A percentile compares a stretch with the other conserved stretches of the same genome.
Evolutionary conservation across 2,888 invertebrate genomes (phyloP).

Genomic region (Parochlus steinenii): DNA sequence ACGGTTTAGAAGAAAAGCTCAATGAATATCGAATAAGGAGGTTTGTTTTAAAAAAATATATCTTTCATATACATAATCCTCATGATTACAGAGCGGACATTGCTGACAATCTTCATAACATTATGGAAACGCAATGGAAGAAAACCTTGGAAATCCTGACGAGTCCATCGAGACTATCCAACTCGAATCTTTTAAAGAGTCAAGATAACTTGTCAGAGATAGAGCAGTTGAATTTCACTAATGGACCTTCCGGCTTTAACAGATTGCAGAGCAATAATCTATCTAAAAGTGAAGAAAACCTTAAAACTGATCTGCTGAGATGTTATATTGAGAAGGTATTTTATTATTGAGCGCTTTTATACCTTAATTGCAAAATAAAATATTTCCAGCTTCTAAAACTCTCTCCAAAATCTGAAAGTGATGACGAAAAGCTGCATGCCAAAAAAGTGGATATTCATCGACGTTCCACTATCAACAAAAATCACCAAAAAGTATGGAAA

Average conservation of each 20-base stretch:
- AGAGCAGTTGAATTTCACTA: not conserved
- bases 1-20: conserved; percentile 42
- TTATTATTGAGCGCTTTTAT: not conserved
- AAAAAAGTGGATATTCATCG: no score
- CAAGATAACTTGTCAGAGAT: conserved; percentile 8
- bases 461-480: not conserved
- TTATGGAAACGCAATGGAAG: conserved; percentile 69
- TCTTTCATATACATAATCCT: no score
- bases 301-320: conserved; percentile 9
- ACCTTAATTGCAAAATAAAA: not conserved
- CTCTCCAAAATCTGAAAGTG: conserved; percentile 4
- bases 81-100: conserved; percentile 42
- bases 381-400: conserved; percentile 7
- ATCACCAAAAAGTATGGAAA: not conserved
- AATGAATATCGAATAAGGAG: conserved; percentile 24
- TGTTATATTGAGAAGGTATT: conserved; percentile 11
- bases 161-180: conserved; percentile 18
- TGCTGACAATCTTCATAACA: conserved; percentile 54
- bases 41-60: conserved; percentile 15
- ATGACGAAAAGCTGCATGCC: no score
- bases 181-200: conserved; percentile 3
- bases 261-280: conserved; percentile 10
- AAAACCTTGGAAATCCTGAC: conserved; percentile 56
- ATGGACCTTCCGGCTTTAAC: no score
- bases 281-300: conserved; percentile 9